Evolutionary conservation across 2,797 vertebrate species (phyloP), one percentile per base, ranked within the genome.

Genomic region (Darevskia nairensis): DNA sequence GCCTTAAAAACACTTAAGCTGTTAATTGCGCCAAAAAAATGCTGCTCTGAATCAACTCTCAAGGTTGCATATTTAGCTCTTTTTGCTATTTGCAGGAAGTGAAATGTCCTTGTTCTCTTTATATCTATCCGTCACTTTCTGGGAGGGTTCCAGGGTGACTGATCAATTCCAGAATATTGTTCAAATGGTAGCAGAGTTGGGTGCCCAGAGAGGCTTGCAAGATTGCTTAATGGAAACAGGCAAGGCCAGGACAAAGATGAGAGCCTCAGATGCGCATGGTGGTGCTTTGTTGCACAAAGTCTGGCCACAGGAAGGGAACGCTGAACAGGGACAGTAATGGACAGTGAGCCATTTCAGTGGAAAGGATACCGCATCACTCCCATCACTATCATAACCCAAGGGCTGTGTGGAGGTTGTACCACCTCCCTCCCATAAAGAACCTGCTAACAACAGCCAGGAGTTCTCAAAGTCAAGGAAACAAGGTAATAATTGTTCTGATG

Each of bases 11-110:
- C 41, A 90, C 46, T 78, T 88, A 39, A 69, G 23, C 81, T 86
- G 11, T 71, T 89, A 83, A 91, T 4, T 80, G 25, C 72, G 19
- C 17, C 50, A 4, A 55, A 89, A 93, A 89, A 93, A 90, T 41
- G 19, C 46, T 59, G 77, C 11, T 84, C 13, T 41, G 50, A 82
- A 71, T 83, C 89, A 86, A 5, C 27, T 89, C 69, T 25, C 4
- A 23, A 85, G 61, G 29, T 29, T 8, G 0, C 71, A 46, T 71
- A 84, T 91, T 89, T 1, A 55, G 29, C 32, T 69, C 85, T 19
- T 41, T 83, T 75, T 81, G 82, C 78, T 86, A 80, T 23, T 55
- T 76, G 44, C 59, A 93, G 41, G 41, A 81, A 71, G 7, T 17
- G n/a, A 32, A 0, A 80, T 15, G 68, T 46, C 66, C 59, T 41